phyloP scores from a whole-genome alignment of 2,113 vertebrate species.

The Epinephelus cyanopodus region DNA sequence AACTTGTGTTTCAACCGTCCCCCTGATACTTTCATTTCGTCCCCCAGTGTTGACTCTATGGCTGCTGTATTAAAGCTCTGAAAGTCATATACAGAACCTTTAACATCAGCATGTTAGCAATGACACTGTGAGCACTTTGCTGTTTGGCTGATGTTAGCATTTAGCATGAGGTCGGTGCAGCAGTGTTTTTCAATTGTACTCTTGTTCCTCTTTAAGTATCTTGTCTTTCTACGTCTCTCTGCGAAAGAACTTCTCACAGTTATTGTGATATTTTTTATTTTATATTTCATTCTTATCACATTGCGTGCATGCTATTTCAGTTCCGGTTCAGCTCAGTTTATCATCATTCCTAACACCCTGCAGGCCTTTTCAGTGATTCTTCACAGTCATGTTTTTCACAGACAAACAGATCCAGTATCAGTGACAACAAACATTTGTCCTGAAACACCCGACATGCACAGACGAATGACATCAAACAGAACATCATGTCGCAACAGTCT shows the following conservation, averaged over 20 bases:
- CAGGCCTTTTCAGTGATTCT: background rate
- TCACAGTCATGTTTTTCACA: conserved; percentile 3
- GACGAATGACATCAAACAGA: background rate
- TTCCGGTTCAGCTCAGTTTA: background rate
- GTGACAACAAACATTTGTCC: background rate
- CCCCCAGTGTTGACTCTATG: too few relatives aligned
- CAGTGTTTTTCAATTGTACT: background rate
- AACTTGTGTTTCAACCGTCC: too few relatives aligned
- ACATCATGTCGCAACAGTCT: background rate
- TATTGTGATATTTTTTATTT: conserved; percentile 15
- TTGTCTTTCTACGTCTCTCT: background rate
- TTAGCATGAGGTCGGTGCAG: background rate
- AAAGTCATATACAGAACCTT: too few relatives aligned
- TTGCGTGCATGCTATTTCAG: conserved; percentile 16
- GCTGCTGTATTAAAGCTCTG: too few relatives aligned
- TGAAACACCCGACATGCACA: conserved; percentile 26
- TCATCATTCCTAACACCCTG: background rate
- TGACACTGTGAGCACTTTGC: too few relatives aligned
- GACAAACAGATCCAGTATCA: background rate
- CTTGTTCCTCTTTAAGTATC: background rate
- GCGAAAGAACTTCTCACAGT: conserved; percentile 5
- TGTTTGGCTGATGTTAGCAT: too few relatives aligned
- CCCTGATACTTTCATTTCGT: too few relatives aligned
- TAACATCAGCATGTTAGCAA: too few relatives aligned
- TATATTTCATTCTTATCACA: too few relatives aligned